These are phyloP conservation scores for Beroe ovata DNA, from an alignment of 37 sponge, comb jelly and placozoan genomes.

Conservation along the genomic window DNA sequence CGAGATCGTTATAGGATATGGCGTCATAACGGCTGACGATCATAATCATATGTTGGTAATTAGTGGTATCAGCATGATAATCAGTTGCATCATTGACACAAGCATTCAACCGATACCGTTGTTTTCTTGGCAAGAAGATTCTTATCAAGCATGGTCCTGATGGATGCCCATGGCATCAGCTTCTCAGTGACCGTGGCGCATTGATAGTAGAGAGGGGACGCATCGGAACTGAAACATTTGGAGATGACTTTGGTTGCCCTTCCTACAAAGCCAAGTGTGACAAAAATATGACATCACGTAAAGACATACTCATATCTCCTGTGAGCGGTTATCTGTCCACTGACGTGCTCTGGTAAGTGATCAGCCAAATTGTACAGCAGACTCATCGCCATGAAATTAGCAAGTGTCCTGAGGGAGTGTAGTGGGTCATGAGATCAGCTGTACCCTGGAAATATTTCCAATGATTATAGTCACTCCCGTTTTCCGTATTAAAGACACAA, in stretches of 20 bases:
- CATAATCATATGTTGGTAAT: no score
- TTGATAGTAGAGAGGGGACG: constrained; percentile 64
- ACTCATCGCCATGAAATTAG: constrained; percentile 23
- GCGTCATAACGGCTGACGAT: no score
- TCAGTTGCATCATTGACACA: constrained; percentile 6
- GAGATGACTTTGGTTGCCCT: no score
- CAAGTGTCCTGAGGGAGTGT: constrained; percentile 19
- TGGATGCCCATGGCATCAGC: constrained; percentile 60
- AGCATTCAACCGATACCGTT: constrained; percentile 5
- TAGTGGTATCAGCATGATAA: neutral
- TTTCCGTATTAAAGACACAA: no score
- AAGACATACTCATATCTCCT: constrained; percentile 11
- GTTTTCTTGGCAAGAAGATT: constrained; percentile 31
- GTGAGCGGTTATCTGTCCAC: constrained; percentile 52
- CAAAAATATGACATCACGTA: no score
- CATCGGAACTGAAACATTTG: neutral
- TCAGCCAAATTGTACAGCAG: constrained; percentile 49
- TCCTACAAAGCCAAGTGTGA: no score
- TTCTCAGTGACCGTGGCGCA: constrained; percentile 48
- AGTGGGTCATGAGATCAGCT: no score
- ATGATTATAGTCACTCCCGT: no score
- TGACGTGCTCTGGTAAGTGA: constrained; percentile 55
- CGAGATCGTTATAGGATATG: no score
- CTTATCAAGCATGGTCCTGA: neutral
- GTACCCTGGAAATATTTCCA: no score